These are phyloP conservation scores for Ectropis crepuscularia DNA, from an alignment of 2,888 invertebrate species.

Conservation along the genomic window DNA sequence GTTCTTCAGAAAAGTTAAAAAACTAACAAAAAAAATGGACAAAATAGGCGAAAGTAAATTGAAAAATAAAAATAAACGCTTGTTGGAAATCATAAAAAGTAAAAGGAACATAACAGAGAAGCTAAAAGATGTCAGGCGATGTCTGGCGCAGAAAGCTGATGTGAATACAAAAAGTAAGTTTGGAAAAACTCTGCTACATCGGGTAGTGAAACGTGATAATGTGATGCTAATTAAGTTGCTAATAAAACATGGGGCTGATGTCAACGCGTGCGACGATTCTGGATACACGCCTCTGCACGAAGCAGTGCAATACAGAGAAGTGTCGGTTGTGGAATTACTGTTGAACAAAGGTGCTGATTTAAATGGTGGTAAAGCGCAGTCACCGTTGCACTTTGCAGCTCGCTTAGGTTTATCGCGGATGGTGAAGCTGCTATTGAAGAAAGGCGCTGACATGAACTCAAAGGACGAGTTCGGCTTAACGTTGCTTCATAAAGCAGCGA, in stretches of 20 bases:
- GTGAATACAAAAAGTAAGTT: neutral
- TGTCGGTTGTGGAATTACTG: neutral
- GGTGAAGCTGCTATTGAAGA: neutral
- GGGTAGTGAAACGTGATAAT: neutral
- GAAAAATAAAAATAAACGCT: too few species aligned
- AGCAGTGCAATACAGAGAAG: neutral
- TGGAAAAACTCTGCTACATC: neutral
- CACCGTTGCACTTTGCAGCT: neutral
- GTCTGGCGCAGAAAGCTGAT: slow-evolving; percentile 37
- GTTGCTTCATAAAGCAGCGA: neutral
- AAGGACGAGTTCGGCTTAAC: too few species aligned
- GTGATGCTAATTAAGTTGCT: neutral
- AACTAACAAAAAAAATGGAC: too few species aligned
- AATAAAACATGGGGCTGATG: neutral
- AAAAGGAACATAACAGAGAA: neutral
- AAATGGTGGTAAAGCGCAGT: neutral
- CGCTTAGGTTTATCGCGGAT: slow-evolving; percentile 12
- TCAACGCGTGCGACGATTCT: slow-evolving; percentile 7
- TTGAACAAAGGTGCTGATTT: neutral
- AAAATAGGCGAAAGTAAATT: too few species aligned
- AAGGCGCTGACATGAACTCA: neutral
- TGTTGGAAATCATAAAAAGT: too few species aligned
- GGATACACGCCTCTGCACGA: neutral
- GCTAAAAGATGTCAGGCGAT: slow-evolving; percentile 33
- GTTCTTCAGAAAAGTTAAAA: too few species aligned